Conservation (phyloP, 2,888 invertebrate species). For the Diachrysia chrysitis region DNA sequence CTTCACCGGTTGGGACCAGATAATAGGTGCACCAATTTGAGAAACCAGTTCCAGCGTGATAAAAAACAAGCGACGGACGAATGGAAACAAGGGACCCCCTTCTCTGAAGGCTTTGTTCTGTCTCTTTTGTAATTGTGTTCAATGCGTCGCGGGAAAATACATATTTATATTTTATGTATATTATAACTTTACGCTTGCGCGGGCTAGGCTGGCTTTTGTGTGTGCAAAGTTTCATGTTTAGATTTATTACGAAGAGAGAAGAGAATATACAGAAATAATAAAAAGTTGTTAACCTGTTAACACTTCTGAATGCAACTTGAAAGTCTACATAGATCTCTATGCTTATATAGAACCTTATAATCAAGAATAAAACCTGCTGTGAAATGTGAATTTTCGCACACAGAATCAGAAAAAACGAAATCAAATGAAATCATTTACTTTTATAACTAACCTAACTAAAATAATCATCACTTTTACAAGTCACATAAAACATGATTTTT, state of each 20-base stretch:
- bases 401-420: background rate
- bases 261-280: too few relatives aligned
- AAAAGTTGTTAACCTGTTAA: too few relatives aligned
- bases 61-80: constrained; percentile 79
- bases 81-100: constrained; percentile 79
- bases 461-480: too few relatives aligned
- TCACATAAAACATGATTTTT: too few relatives aligned
- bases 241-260: background rate
- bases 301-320: too few relatives aligned
- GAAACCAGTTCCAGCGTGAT: constrained; percentile 81
- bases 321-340: too few relatives aligned
- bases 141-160: constrained; percentile 46
- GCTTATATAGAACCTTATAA: too few relatives aligned
- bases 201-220: background rate
- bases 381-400: background rate
- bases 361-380: background rate
- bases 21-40: constrained; percentile 88
- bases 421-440: too few relatives aligned
- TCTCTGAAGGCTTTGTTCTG: constrained; percentile 75
- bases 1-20: constrained; percentile 83
- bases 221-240: background rate
- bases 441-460: too few relatives aligned
- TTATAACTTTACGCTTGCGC: background rate
- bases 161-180: constrained; percentile 17
- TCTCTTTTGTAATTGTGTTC: constrained; percentile 62